phyloP scores from a whole-genome alignment of 30 jellyfish, hydroid and myxozoan genomes.

The Aurelia coerulea region DNA sequence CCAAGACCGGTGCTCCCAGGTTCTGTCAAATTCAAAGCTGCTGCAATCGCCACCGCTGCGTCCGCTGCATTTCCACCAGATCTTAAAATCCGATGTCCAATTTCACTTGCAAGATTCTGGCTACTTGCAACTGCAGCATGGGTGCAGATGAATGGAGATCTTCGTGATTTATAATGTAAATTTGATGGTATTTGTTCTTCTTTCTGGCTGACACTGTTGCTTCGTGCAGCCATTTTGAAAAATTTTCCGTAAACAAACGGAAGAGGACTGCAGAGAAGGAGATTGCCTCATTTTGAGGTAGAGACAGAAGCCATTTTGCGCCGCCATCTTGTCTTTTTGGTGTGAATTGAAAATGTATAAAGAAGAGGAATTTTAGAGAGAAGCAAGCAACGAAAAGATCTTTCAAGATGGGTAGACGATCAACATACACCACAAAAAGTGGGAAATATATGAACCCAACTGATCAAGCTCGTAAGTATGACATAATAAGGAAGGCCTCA shows the following conservation, averaged over 20 bases:
- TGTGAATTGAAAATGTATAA: too few relatives aligned
- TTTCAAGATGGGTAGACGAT: constrained; percentile 91
- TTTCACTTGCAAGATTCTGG: constrained; percentile 87
- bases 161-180: constrained; percentile 44
- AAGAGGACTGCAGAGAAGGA: too few relatives aligned
- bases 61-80: constrained; percentile 97
- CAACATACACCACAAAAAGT: constrained; percentile 97
- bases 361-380: neutral
- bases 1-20: constrained; percentile 98
- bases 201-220: neutral
- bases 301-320: too few relatives aligned
- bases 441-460: constrained; percentile 99
- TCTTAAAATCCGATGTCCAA: constrained; percentile 72
- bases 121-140: constrained; percentile 95
- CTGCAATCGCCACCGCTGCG: constrained; percentile 97
- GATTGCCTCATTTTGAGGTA: too few relatives aligned
- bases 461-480: constrained; percentile 93
- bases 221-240: constrained; percentile 58
- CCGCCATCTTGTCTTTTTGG: too few relatives aligned
- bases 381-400: neutral
- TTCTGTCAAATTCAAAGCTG: constrained; percentile 85
- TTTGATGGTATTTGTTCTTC: neutral
- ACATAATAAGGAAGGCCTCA: too few relatives aligned
- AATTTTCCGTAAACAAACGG: too few relatives aligned
- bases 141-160: constrained; percentile 82